Evolutionary conservation across 2,113 vertebrate genomes (phyloP), one percentile per base, ranked within the genome.

Genomic region (Pteruthius melanotis): DNA sequence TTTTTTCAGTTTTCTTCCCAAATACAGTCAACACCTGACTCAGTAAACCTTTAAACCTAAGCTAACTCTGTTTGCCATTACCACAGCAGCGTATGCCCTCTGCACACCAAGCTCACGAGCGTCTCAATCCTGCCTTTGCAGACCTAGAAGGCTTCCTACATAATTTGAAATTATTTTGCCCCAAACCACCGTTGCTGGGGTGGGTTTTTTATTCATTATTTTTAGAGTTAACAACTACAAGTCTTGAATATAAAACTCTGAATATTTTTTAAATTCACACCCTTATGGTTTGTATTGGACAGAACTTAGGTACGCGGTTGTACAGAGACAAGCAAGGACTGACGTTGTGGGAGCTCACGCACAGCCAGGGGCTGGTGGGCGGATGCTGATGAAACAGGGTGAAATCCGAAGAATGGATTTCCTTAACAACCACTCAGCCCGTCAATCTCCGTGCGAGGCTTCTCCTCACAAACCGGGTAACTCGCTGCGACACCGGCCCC

Each of bases 311-410:
- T 42, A 14, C 42, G 16, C 16, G 1, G 47, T 4, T 28, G n/a
- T 2, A 9, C 19, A 6, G 54, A 10, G 3, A 23, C 33, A 23
- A 18, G 42, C 2, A 11, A 35, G 59, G 50, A 15, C 56, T 16
- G 64, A 45, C 70, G 83, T 31, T 11, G 74, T 0, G 1, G 27
- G 53, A 23, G 31, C 1, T 1, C 68, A 6, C 0, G 4, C n/a
- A 5, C 5, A 10, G 44, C 1, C 61, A 16, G n/a, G 7, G 10
- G 53, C 44, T 15, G 77, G 4, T 15, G 5, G 20, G 4, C 35
- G 33, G 3, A 6, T 1, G 17, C 56, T 26, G 92, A 53, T 13
- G 39, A 22, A 61, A 74, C 2, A 1, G 64, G 45, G 5, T 12
- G 86, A 70, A 75, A 79, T 4, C 30, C 4, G 4, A 13, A n/a